Evolutionary conservation across 2,888 invertebrate genomes (phyloP).

Genomic region (Lasioglossum figueresi): DNA sequence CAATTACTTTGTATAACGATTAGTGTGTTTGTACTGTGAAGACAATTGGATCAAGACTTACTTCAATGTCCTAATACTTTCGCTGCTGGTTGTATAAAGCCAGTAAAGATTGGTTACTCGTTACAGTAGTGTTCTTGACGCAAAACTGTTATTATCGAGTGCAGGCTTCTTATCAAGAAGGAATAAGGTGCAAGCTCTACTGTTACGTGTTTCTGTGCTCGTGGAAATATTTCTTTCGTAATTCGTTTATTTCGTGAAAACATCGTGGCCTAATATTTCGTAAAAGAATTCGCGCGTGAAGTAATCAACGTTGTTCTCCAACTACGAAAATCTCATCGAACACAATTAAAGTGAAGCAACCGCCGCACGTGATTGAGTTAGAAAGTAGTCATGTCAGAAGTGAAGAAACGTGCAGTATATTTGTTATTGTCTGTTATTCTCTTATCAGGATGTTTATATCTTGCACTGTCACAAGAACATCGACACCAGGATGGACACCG

Average conservation of each 20-base stretch:
- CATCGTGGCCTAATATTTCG: neutral
- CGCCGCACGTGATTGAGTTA: neutral
- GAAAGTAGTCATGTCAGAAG: neutral
- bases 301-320: neutral
- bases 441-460: neutral
- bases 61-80: slow-evolving; percentile 16
- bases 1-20: neutral
- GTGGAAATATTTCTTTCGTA: neutral
- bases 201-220: neutral
- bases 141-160: slow-evolving; percentile 24
- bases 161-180: neutral
- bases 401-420: neutral
- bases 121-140: slow-evolving; percentile 27
- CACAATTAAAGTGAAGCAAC: neutral
- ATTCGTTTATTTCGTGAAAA: neutral
- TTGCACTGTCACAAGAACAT: neutral
- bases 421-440: neutral
- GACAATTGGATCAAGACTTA: neutral
- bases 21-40: neutral
- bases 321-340: neutral
- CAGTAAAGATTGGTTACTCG: neutral
- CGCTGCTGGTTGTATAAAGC: slow-evolving; percentile 47
- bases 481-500: neutral
- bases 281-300: neutral
- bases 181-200: neutral